Conservation (phyloP, 2,113 vertebrate species). For the Sapayoa aenigma region DNA sequence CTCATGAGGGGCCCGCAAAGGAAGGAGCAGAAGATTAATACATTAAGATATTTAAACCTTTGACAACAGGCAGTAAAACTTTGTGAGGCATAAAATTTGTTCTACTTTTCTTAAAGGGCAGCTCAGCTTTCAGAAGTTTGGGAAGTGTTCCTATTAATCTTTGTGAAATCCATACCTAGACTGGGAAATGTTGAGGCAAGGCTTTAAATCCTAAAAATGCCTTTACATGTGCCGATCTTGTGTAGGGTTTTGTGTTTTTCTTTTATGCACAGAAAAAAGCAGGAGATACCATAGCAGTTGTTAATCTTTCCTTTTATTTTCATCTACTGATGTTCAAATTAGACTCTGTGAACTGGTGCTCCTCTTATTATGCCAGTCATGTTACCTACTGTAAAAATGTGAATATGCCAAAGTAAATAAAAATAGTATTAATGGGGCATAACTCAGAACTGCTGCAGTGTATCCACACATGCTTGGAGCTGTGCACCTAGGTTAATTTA, state of each 20-base stretch:
- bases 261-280: not conserved
- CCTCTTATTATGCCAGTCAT: not conserved
- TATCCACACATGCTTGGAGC: not conserved
- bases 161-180: conserved; percentile 12
- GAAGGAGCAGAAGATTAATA: not conserved
- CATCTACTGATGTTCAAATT: not conserved
- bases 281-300: not conserved
- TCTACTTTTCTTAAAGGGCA: conserved; percentile 9
- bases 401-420: not conserved
- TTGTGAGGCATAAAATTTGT: not conserved
- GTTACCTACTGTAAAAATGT: not conserved
- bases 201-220: not conserved
- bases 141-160: conserved; percentile 2
- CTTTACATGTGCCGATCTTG: not conserved
- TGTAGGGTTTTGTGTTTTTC: not conserved
- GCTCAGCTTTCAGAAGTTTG: conserved; percentile 13
- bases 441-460: not conserved
- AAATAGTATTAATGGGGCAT: not conserved
- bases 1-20: not conserved
- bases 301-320: not conserved
- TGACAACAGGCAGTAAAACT: conserved; percentile 2
- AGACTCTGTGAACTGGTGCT: not conserved
- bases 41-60: not conserved
- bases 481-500: not conserved
- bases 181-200: not conserved